Evolutionary conservation across 2,888 invertebrate species (phyloP), one percentile per base, ranked within the genome.

Genomic region (Adela reaumurella): DNA sequence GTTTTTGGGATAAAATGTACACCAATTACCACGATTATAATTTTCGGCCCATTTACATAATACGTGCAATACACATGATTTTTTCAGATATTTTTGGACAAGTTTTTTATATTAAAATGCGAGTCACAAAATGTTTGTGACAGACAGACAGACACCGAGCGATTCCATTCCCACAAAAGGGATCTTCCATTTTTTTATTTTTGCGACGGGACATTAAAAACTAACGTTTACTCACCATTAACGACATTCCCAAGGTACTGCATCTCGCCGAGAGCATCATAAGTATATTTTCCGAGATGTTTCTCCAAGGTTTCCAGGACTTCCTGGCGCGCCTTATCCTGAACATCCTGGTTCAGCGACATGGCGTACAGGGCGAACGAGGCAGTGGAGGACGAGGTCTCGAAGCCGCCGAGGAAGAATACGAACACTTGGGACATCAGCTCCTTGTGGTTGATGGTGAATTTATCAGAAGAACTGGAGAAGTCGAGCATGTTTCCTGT

Each of bases 341-440:
- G 78, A 0, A 74, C 53, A 1, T 69, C 59, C 14, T 61, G 66
- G 53, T 76, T 63, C 3, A 56, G 45, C 1, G 74, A 71, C 14
- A 78, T 51, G 51, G 68, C 59, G 50, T 69, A 68, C 10, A 70
- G 51, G 24, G 67, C 52, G 45, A 65, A 73, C 1, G 67, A 52
- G 53, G 76, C 60, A 0, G 71, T 67, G 0, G 70, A 66, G 0
- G 78, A 68, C 42, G 67, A 70, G 1, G 77, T 76, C 53, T 77
- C 78, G 53, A 69, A 78, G 0, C 78, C 78, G 6, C 66, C 80
- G 1, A 62, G 58, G 50, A 71, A 76, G 54, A 79, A 76, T n/a
- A 74, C 59, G 53, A 73, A 70, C 2, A 68, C 67, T 8, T 35
- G 35, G n/a, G 35, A 35, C 35, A 35, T 35, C 3, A 35, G 35